phyloP scores from a whole-genome alignment of 2,797 vertebrate species.

The Pogonophryne albipinna region DNA sequence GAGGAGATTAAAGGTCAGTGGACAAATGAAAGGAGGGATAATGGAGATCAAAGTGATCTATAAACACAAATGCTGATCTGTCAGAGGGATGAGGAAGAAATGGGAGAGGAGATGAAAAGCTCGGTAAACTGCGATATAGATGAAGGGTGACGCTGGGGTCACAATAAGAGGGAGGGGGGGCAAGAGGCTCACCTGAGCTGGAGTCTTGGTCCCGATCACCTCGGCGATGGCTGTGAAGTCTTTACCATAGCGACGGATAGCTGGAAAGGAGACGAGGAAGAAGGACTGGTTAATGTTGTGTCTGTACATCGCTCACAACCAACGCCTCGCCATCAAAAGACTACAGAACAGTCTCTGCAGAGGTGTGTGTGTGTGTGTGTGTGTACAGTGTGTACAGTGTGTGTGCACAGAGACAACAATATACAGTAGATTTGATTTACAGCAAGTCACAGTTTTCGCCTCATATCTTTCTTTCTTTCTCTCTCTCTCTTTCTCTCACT shows the following conservation, averaged over 20 bases:
- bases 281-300: neutral
- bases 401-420: no score
- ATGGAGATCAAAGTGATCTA: conserved; percentile 33
- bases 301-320: neutral
- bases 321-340: neutral
- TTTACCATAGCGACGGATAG: conserved; percentile 92
- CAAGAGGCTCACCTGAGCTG: conserved; percentile 89
- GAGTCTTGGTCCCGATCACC: conserved; percentile 92
- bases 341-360: neutral
- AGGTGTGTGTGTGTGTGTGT: neutral
- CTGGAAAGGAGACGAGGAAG: conserved; percentile 65
- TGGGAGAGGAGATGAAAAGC: conserved; percentile 33
- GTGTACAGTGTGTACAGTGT: conserved; percentile 30
- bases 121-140: conserved; percentile 2
- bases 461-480: no score
- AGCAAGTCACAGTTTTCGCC: no score
- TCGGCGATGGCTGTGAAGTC: conserved; percentile 92
- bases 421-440: no score
- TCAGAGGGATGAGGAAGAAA: conserved; percentile 11
- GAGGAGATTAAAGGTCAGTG: conserved; percentile 12
- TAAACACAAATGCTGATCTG: conserved; percentile 2
- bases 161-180: conserved; percentile 21
- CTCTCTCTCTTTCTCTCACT: no score
- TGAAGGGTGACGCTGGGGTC: conserved; percentile 18
- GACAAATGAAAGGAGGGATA: conserved; percentile 27